These are phyloP conservation scores for Corythaeola cristata DNA, from an alignment of 2,113 vertebrate genomes.

Conservation along the genomic window DNA sequence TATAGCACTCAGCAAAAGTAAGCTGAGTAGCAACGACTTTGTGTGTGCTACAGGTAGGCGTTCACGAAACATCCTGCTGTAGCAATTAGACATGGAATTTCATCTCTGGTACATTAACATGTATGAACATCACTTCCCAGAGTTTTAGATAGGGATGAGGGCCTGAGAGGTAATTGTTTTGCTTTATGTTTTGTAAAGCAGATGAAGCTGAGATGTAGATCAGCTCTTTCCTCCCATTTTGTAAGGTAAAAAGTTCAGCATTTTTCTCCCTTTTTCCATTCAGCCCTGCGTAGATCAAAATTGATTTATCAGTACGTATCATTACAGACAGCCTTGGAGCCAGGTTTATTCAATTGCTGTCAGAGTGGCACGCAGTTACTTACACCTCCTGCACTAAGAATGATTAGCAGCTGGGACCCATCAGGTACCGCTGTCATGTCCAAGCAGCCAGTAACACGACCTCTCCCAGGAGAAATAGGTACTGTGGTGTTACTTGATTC, in stretches of 20 bases:
- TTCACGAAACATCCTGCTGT: not conserved
- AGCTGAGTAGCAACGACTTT: not conserved
- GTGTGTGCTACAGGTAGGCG: not conserved
- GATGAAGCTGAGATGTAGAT: not conserved
- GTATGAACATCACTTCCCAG: not conserved
- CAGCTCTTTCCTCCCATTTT: not conserved
- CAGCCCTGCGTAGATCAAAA: not conserved
- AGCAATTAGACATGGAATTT: not conserved
- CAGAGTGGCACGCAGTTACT: not conserved
- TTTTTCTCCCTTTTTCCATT: not conserved
- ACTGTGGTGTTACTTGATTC: conserved; percentile 6
- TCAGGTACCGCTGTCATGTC: not conserved
- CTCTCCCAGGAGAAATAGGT: conserved; percentile 17
- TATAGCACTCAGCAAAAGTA: not conserved
- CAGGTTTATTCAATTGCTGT: not conserved
- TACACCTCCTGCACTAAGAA: not conserved
- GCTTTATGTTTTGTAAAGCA: not conserved
- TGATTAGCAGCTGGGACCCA: conserved; percentile 16
- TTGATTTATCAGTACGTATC: not conserved
- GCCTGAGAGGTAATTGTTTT: not conserved
- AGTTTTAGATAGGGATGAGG: not conserved
- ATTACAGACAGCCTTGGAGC: not conserved
- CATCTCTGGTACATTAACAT: not conserved
- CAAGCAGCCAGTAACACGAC: not conserved
- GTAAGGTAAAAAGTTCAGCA: conserved; percentile 26